Conservation (phyloP, 2,113 vertebrate species). For the Pycnonotus jocosus region DNA sequence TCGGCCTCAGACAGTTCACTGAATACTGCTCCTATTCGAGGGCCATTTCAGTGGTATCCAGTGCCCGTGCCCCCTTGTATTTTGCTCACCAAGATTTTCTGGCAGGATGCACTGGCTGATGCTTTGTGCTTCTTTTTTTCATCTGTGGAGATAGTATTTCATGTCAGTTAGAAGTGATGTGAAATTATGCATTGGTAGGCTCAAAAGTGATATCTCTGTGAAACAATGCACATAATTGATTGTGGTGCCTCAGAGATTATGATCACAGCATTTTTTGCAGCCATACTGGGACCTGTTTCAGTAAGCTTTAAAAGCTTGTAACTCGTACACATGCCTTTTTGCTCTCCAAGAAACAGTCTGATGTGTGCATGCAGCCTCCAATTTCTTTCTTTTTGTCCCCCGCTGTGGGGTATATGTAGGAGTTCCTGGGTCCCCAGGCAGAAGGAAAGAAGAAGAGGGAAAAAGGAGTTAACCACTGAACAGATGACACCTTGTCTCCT, state of each 20-base stretch:
- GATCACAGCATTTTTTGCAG: neutral
- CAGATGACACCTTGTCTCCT: neutral
- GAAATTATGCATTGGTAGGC: neutral
- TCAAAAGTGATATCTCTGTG: neutral
- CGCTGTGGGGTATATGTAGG: neutral
- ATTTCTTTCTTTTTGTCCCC: neutral
- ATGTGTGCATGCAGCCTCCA: neutral
- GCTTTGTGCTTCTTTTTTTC: neutral
- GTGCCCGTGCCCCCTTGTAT: neutral
- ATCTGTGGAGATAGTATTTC: neutral
- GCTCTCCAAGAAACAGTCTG: neutral
- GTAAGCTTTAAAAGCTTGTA: neutral
- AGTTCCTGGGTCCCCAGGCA: neutral
- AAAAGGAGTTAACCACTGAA: neutral
- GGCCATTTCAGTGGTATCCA: neutral
- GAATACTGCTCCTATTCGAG: neutral
- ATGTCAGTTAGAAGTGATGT: neutral
- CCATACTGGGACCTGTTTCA: neutral
- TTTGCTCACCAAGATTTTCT: neutral
- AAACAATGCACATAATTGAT: neutral
- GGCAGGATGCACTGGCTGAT: neutral
- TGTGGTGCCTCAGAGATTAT: neutral
- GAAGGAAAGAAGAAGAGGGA: neutral
- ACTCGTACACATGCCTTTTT: neutral
- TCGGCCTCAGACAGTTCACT: neutral